Evolutionary conservation across 2,797 vertebrate genomes (phyloP).

Genomic region (Streptopelia turtur): DNA sequence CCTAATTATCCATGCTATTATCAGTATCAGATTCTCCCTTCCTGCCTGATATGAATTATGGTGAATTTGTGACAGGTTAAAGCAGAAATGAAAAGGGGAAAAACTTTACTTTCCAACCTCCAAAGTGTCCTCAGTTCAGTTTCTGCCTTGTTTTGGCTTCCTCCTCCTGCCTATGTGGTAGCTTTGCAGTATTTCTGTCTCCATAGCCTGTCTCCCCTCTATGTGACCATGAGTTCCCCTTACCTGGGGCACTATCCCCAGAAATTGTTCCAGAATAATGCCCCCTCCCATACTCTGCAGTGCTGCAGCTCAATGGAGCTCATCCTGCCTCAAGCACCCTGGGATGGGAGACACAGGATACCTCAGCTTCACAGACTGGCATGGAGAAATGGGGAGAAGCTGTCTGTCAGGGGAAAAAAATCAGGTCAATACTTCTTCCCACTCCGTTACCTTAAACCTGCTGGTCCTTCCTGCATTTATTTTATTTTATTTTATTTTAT

Average conservation of each 20-base stretch:
- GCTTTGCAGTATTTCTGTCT: background rate
- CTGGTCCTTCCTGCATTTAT: background rate
- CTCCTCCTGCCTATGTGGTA: background rate
- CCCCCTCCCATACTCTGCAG: too few species aligned
- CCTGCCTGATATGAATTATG: background rate
- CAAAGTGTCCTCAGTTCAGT: background rate
- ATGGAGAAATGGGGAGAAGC: background rate
- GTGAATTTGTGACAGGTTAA: background rate
- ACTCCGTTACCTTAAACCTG: background rate
- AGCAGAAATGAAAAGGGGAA: background rate
- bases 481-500: too few species aligned
- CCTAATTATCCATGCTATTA: background rate
- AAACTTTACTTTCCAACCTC: background rate
- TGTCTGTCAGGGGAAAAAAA: background rate
- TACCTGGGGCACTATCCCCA: background rate
- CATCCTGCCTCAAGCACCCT: background rate
- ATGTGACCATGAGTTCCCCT: background rate
- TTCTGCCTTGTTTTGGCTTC: background rate
- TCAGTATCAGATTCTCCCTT: background rate
- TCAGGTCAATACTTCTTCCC: background rate
- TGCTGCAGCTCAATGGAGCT: rapidly evolving
- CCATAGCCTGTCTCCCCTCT: background rate
- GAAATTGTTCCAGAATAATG: background rate
- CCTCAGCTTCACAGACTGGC: background rate
- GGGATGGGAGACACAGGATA: background rate